Evolutionary conservation across 2,797 vertebrate genomes (phyloP).

Genomic region (Pseudomugil gertrudae): DNA sequence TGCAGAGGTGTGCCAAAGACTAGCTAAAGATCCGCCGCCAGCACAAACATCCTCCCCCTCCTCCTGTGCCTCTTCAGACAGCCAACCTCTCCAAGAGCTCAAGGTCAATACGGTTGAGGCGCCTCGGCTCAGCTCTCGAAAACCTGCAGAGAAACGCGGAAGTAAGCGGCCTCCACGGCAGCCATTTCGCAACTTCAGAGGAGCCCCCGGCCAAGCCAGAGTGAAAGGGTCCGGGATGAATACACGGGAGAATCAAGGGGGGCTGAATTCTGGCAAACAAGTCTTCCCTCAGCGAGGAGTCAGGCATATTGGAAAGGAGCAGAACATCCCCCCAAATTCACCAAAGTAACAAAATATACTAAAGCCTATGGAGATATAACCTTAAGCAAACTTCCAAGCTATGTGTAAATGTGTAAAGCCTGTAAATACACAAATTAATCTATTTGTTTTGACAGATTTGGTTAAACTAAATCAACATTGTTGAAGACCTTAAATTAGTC

Average conservation of each 20-base stretch:
- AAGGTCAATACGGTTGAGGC: constrained; percentile 87
- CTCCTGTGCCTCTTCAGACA: constrained; percentile 33
- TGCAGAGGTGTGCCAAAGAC: constrained; percentile 91
- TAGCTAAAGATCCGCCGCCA: constrained; percentile 82
- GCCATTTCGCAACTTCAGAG: constrained; percentile 79
- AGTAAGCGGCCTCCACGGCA: constrained; percentile 80
- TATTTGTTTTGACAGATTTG: constrained; percentile 65
- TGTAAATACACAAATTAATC: constrained; percentile 70
- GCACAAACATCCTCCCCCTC: constrained; percentile 50
- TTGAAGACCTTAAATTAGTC: constrained; percentile 30
- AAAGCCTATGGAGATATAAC: background rate
- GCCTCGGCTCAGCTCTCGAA: constrained; percentile 35
- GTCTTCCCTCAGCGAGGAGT: constrained; percentile 86
- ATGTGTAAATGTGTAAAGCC: constrained; percentile 44
- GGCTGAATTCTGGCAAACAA: constrained; percentile 79
- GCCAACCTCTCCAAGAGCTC: constrained; percentile 88
- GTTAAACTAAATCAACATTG: constrained; percentile 24
- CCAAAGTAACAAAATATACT: constrained; percentile 81
- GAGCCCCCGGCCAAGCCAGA: constrained; percentile 73
- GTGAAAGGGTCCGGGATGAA: constrained; percentile 80
- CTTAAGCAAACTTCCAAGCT: background rate
- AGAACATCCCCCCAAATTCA: constrained; percentile 89
- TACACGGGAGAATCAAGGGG: constrained; percentile 89
- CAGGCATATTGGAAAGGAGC: constrained; percentile 89
- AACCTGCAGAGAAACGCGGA: constrained; percentile 55